Conservation (phyloP, 2,113 vertebrate genomes). For the Indri indri region DNA sequence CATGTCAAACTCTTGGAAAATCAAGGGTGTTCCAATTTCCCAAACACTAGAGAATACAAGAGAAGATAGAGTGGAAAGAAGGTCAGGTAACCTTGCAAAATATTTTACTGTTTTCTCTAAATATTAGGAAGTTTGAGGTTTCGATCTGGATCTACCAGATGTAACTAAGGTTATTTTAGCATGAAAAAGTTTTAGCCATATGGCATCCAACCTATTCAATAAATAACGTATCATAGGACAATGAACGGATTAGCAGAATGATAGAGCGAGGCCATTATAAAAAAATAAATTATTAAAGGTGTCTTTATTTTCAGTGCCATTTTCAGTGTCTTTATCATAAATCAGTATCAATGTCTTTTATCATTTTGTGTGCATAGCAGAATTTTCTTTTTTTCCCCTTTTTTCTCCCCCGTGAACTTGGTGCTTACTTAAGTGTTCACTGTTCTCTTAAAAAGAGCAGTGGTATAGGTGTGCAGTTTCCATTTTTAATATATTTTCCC, state of each 20-base stretch:
- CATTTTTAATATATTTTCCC: conserved; percentile 42
- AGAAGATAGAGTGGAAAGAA: conserved; percentile 6
- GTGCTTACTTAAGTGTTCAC: conserved; percentile 69
- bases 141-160: conserved; percentile 50
- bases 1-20: conserved; percentile 44
- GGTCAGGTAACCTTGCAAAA: conserved; percentile 33
- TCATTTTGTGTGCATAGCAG: conserved; percentile 58
- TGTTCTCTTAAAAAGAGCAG: conserved; percentile 59
- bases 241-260: conserved; percentile 43
- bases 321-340: neutral
- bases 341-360: conserved; percentile 53
- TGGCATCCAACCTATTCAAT: neutral
- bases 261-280: conserved; percentile 57
- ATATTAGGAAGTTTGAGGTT: conserved; percentile 33
- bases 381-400: neutral
- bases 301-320: conserved; percentile 66
- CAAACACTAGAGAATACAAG: conserved; percentile 7
- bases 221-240: conserved; percentile 26
- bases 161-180: conserved; percentile 45
- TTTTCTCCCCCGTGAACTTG: conserved; percentile 48
- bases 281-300: conserved; percentile 52
- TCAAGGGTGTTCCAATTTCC: conserved; percentile 47
- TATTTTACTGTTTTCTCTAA: conserved; percentile 50
- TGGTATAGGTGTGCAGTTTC: conserved; percentile 37
- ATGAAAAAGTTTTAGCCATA: conserved; percentile 18